Evolutionary conservation across 2,113 vertebrate genomes (phyloP).

Genomic region (Dipodomys stephensi): DNA sequence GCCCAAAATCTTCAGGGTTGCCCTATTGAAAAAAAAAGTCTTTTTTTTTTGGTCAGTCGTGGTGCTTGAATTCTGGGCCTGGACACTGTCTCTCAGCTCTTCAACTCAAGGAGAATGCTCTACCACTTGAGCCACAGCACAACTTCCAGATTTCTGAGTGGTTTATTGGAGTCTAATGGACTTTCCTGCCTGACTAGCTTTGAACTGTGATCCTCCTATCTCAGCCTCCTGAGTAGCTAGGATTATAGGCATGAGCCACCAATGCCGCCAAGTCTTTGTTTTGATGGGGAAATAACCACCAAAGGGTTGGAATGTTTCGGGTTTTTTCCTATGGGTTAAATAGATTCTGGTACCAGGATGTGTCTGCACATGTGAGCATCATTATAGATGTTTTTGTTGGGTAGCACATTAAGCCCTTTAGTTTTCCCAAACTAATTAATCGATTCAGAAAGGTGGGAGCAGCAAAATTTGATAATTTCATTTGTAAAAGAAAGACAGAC

Average conservation of each 20-base stretch:
- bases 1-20: neutral
- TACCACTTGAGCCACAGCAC: too few relatives aligned
- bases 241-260: too few relatives aligned
- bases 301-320: neutral
- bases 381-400: neutral
- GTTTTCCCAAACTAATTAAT: neutral
- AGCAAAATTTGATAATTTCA: neutral
- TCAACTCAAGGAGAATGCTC: too few relatives aligned
- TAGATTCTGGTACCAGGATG: neutral
- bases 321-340: neutral
- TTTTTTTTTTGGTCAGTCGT: too few relatives aligned
- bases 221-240: too few relatives aligned
- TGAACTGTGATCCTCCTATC: too few relatives aligned
- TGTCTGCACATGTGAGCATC: neutral
- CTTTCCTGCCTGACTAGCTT: too few relatives aligned
- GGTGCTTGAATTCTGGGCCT: too few relatives aligned
- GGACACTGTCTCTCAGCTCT: too few relatives aligned
- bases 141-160: too few relatives aligned
- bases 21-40: neutral
- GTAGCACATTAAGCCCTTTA: neutral
- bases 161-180: too few relatives aligned
- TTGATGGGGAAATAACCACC: neutral
- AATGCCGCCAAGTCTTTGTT: neutral
- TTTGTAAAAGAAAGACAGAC: neutral
- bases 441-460: neutral